phyloP scores from a whole-genome alignment of 2,113 vertebrate species.

The Pangasianodon hypophthalmus region DNA sequence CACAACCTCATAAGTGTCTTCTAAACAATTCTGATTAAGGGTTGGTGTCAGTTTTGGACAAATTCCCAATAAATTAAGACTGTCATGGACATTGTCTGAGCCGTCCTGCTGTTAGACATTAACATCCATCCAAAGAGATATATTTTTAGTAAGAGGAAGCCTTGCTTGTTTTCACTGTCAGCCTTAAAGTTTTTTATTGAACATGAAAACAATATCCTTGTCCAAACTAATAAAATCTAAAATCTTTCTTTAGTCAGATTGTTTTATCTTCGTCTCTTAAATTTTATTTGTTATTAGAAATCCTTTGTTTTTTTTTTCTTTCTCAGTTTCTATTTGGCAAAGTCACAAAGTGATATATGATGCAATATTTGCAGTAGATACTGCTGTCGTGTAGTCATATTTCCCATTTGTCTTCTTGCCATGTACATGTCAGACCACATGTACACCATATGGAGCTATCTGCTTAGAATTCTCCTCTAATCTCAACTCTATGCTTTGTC shows the following conservation, averaged over 20 bases:
- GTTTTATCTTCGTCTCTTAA: neutral
- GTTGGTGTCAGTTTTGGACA: neutral
- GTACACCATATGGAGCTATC: neutral
- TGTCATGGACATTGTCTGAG: neutral
- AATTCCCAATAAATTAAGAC: neutral
- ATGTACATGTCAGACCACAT: neutral
- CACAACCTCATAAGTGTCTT: neutral
- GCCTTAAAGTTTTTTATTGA: neutral
- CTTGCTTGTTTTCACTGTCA: neutral
- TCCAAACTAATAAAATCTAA: neutral
- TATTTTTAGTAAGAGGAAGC: neutral
- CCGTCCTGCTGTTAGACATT: neutral
- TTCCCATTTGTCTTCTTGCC: neutral
- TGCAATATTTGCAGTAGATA: neutral
- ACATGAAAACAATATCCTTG: neutral
- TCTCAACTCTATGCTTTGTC: neutral
- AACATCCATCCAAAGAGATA: neutral
- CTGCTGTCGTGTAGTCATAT: neutral
- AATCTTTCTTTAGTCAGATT: neutral
- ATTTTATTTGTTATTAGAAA: slow-evolving; percentile 9
- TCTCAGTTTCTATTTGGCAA: neutral
- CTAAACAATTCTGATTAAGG: neutral
- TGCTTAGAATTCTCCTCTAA: neutral
- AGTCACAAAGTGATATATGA: neutral
- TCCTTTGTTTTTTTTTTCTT: neutral